A percentile compares a stretch with the other conserved stretches of the same genome.
These are phyloP conservation scores for Acrossocheilus wenchowensis DNA, from an alignment of 2,797 vertebrate genomes.

Conservation along the genomic window DNA sequence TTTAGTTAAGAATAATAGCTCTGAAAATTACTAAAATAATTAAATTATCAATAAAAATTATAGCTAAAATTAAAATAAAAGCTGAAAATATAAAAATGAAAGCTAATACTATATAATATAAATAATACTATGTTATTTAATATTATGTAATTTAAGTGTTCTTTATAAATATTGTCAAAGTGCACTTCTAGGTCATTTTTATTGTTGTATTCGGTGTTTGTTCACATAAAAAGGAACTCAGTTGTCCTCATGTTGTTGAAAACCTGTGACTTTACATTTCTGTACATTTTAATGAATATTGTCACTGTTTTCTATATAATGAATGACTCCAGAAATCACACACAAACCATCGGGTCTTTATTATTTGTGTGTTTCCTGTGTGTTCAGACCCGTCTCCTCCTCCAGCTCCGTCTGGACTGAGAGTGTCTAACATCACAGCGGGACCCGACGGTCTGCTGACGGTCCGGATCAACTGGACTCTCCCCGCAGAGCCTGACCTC, in stretches of 20 bases:
- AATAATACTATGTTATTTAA: too few relatives aligned
- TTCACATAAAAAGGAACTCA: background rate
- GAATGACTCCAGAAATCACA: background rate
- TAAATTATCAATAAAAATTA: too few relatives aligned
- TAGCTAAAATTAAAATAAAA: too few relatives aligned
- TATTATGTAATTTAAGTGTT: too few relatives aligned
- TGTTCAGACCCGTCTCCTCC: conserved; percentile 88
- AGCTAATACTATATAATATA: too few relatives aligned
- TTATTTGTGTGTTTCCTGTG: background rate
- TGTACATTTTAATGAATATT: background rate
- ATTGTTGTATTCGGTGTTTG: background rate
- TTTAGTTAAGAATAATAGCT: too few relatives aligned
- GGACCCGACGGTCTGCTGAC: conserved; percentile 80
- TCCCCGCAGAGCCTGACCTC: conserved; percentile 87
- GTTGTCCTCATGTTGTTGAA: background rate
- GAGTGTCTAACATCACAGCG: conserved; percentile 79
- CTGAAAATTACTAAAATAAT: too few relatives aligned
- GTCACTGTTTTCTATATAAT: too few relatives aligned
- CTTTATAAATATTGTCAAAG: background rate
- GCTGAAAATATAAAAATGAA: too few relatives aligned
- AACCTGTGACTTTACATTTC: background rate
- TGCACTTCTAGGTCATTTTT: background rate
- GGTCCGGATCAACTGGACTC: conserved; percentile 84
- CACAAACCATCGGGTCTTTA: background rate
- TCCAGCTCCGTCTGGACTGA: conserved; percentile 82